These are phyloP conservation scores for Luperina testacea DNA, from an alignment of 2,888 invertebrate genomes.

Conservation along the genomic window DNA sequence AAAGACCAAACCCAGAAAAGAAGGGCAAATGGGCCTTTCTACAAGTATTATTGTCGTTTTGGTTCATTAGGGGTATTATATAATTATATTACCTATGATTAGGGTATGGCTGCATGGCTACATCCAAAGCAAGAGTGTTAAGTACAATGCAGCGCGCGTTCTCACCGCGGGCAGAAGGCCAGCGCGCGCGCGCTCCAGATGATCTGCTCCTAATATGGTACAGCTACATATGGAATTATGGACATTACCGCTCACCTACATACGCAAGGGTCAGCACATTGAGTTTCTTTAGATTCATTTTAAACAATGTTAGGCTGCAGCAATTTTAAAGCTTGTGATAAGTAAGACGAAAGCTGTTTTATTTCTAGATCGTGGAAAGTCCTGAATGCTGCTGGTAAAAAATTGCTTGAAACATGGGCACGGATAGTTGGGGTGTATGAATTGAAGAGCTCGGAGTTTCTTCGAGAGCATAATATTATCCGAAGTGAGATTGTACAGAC, in stretches of 20 bases:
- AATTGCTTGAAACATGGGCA: not conserved
- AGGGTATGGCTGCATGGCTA: not conserved
- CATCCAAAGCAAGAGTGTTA: constrained; percentile 8
- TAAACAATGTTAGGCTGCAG: constrained; percentile 21
- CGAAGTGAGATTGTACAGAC: constrained; percentile 9
- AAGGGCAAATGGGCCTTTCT: constrained; percentile 3
- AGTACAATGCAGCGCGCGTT: constrained; percentile 15
- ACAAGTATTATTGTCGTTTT: not conserved
- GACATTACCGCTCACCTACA: constrained; percentile 75
- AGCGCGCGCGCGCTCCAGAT: constrained; percentile 62
- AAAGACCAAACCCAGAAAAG: constrained; percentile 16
- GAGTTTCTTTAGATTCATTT: constrained; percentile 37
- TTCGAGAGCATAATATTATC: not conserved
- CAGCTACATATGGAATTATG: constrained; percentile 69
- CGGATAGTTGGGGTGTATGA: not conserved
- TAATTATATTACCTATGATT: too few relatives aligned
- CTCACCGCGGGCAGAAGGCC: constrained; percentile 54
- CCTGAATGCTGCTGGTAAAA: not conserved
- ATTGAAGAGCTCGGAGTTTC: not conserved
- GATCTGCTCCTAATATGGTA: constrained; percentile 75
- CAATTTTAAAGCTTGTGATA: constrained; percentile 2
- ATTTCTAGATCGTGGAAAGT: not conserved
- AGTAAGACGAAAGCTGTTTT: not conserved
- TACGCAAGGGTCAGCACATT: constrained; percentile 46
- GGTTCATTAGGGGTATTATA: not conserved